Percentiles rank a stretch among this genome's conserved stretches.
Evolutionary conservation across 1,140 invertebrate genomes (phyloP).

Genomic region (Liolophura sinensis): DNA sequence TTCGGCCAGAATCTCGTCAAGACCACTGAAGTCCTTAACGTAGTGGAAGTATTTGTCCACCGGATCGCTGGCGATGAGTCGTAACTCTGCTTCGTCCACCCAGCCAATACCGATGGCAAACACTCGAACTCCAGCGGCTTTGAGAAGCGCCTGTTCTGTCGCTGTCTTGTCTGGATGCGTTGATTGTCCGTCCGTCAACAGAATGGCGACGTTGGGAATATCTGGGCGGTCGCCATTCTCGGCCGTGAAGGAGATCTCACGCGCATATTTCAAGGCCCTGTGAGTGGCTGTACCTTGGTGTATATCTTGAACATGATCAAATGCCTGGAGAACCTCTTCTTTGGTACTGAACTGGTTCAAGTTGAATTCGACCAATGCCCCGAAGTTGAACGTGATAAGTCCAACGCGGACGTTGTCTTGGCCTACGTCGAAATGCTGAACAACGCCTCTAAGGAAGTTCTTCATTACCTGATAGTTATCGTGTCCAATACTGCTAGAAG

Average conservation of each 20-base stretch:
- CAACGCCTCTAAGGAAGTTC: constrained; percentile 28
- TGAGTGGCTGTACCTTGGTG: constrained; percentile 14
- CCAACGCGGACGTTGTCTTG: constrained; percentile 26
- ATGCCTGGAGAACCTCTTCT: constrained; percentile 17
- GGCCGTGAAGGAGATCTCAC: constrained; percentile 17
- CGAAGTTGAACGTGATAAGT: constrained; percentile 29
- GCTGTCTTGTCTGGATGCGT: constrained; percentile 21
- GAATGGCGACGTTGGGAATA: constrained; percentile 28
- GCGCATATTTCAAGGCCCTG: constrained; percentile 17
- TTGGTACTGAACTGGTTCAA: constrained; percentile 33
- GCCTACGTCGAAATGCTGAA: constrained; percentile 21
- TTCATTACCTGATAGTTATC: constrained; percentile 13
- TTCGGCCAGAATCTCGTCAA: too few relatives aligned
- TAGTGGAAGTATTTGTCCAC: constrained; percentile 1
- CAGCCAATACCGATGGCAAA: constrained; percentile 25
- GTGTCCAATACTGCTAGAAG: constrained; percentile 36
- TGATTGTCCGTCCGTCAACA: constrained; percentile 35
- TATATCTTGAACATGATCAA: not conserved
- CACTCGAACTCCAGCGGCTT: constrained; percentile 29
- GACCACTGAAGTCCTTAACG: too few relatives aligned
- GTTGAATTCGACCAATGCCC: constrained; percentile 24
- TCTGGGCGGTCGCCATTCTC: constrained; percentile 33
- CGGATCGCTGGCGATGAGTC: constrained; percentile 33
- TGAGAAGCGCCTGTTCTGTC: constrained; percentile 19
- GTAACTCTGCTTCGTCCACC: constrained; percentile 26